Percentiles rank a stretch among this genome's conserved stretches.
phyloP scores from a whole-genome alignment of 64 coral and sea anemone species.

The Acropora yongei region DNA sequence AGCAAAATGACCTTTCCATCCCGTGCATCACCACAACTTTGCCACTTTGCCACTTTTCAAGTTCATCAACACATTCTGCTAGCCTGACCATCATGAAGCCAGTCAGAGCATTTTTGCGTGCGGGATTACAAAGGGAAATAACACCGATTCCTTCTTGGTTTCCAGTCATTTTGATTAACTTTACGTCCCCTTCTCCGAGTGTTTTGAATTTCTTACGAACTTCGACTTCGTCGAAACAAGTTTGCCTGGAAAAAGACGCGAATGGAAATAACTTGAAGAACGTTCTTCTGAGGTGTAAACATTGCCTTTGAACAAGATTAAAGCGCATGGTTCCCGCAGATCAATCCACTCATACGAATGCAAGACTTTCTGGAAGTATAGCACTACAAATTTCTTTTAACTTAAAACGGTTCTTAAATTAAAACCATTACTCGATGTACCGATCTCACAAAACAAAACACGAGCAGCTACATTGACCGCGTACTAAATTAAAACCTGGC shows the following conservation, averaged over 20 bases:
- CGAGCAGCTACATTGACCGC: too few relatives aligned
- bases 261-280: conserved; percentile 27
- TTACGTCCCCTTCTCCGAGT: conserved; percentile 70
- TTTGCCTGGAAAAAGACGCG: conserved; percentile 1
- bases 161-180: conserved; percentile 31
- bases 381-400: too few relatives aligned
- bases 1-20: conserved; percentile 75
- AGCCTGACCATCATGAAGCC: conserved; percentile 86
- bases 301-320: not conserved
- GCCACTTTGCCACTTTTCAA: conserved; percentile 85
- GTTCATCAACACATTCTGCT: conserved; percentile 68
- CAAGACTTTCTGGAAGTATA: not conserved
- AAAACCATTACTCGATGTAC: too few relatives aligned
- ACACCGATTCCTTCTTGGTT: conserved; percentile 54
- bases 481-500: too few relatives aligned
- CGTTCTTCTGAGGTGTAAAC: not conserved
- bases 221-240: conserved; percentile 60
- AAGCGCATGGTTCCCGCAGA: not conserved
- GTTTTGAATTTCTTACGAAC: conserved; percentile 61
- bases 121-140: conserved; percentile 74
- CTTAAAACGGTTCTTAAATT: too few relatives aligned
- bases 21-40: conserved; percentile 86
- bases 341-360: not conserved
- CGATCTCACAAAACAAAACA: too few relatives aligned
- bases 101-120: conserved; percentile 83